phyloP scores from a whole-genome alignment of 2,888 invertebrate genomes.

The Timandra comae region DNA sequence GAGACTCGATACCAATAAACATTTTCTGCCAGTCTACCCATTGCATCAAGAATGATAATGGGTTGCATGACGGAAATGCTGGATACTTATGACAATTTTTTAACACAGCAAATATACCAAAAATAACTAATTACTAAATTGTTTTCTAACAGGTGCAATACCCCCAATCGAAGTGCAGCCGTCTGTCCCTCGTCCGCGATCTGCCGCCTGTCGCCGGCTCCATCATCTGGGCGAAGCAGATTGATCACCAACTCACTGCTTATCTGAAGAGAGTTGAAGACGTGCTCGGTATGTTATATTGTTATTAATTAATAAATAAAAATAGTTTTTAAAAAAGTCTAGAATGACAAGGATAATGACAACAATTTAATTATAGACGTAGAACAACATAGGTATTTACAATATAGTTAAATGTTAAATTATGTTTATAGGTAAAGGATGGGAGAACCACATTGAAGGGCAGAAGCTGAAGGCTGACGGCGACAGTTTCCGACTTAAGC shows the following conservation, averaged over 20 bases:
- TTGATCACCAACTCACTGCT: conserved; percentile 97
- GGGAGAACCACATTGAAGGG: conserved; percentile 99
- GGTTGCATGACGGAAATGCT: too few relatives aligned
- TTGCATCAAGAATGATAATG: too few relatives aligned
- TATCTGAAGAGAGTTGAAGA: conserved; percentile 98
- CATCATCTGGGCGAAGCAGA: conserved; percentile 99
- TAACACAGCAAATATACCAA: too few relatives aligned
- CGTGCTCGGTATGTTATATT: conserved; percentile 84
- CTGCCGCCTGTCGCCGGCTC: conserved; percentile 98
- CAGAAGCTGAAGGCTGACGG: conserved; percentile 98
- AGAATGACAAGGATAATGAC: not conserved
- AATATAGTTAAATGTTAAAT: not conserved
- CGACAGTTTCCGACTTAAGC: conserved; percentile 96
- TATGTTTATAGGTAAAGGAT: conserved; percentile 85
- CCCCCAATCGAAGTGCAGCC: conserved; percentile 94
- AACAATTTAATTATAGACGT: too few relatives aligned
- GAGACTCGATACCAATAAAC: too few relatives aligned
- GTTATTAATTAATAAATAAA: too few relatives aligned
- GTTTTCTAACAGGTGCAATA: conserved; percentile 85
- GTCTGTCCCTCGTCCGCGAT: conserved; percentile 93
- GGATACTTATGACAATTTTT: too few relatives aligned
- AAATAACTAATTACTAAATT: not conserved
- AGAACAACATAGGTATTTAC: not conserved
- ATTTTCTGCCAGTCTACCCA: too few relatives aligned
- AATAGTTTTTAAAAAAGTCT: not conserved